Base-by-base conservation (phyloP, 2,888 invertebrate genomes). In the Nomada lathburiana region DNA sequence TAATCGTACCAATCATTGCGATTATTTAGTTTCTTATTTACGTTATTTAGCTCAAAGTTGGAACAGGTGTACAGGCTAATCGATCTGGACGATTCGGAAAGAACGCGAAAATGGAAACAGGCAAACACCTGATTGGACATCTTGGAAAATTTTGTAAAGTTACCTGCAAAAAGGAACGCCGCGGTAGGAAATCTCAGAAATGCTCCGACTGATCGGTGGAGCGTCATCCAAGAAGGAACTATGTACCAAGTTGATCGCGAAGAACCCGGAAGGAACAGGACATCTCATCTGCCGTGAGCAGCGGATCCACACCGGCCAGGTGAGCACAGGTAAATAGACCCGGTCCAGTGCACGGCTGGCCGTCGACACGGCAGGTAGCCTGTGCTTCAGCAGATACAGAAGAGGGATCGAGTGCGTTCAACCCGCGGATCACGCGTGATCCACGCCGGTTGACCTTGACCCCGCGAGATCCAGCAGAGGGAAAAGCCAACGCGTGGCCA, bases 231-330 rank as follows among this genome's bases (percentile, higher is more conserved):
- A 5, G 29, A n/a, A 64, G 50, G 63, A 42, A 52, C n/a, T 10
- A 26, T n/a, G 11, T 29, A 16, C 13, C 44, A 53, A 52, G 63
- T 13, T 55, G 63, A 77, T 77, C 62, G 60, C 29, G 53, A 70
- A 42, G 80, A 85, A 85, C 87, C 88, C 85, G 88, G 87, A 88
- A 87, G 88, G 85, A 89, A 85, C 83, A 71, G 83, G 80, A 80
- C 83, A 64, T 83, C 89, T 88, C 87, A 89, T 89, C 87, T 80
- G 85, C 76, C 73, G 82, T 70, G 23, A 71, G 76, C 74, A 73
- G 77, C 74, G 79, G 85, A 88, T 85, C 82, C 55, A 88, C 82
- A 82, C 63, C 65, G 70, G 76, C 75, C 87, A 87, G 88, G 87
- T 89, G 87, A 84, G 81, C 81, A 83, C 76, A 77, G 79, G 84